Conservation (phyloP, 2,113 vertebrate species). For the Excalfactoria chinensis region DNA sequence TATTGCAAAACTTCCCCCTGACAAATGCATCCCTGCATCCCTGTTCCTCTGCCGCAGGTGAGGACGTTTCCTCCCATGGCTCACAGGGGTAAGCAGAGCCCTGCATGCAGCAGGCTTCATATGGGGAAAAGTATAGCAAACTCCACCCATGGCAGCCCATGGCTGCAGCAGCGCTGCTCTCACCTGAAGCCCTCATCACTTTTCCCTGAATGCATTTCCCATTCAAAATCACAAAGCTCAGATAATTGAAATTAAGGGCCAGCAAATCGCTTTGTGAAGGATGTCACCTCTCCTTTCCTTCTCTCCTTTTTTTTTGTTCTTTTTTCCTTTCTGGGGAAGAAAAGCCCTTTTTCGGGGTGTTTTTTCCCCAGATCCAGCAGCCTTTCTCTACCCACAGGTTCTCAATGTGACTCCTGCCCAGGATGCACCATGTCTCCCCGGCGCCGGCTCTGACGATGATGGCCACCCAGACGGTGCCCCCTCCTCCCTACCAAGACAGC, state of each 20-base stretch:
- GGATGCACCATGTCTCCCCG: conserved; percentile 99
- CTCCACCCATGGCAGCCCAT: neutral
- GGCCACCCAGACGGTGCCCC: conserved; percentile 98
- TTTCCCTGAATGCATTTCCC: rapidly evolving
- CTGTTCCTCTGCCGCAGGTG: rapidly evolving
- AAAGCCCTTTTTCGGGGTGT: neutral
- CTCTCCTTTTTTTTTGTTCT: no score
- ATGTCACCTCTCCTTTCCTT: neutral
- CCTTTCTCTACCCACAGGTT: conserved; percentile 77
- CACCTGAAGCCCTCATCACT: neutral
- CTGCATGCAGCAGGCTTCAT: neutral
- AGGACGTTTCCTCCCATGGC: neutral
- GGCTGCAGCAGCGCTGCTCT: neutral
- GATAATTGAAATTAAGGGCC: neutral
- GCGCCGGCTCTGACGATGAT: conserved; percentile 98
- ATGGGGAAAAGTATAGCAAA: rapidly evolving
- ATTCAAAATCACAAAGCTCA: neutral
- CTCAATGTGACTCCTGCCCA: conserved; percentile 97
- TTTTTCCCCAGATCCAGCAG: neutral
- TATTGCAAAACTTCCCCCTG: neutral
- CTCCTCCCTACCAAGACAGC: conserved; percentile 97
- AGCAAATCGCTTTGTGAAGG: rapidly evolving
- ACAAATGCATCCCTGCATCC: rapidly evolving
- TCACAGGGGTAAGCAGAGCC: neutral
- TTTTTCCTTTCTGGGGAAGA: rapidly evolving